Evolutionary conservation across 2,113 vertebrate species (phyloP), one percentile per base, ranked within the genome.

Genomic region (Lanius ludovicianus): DNA sequence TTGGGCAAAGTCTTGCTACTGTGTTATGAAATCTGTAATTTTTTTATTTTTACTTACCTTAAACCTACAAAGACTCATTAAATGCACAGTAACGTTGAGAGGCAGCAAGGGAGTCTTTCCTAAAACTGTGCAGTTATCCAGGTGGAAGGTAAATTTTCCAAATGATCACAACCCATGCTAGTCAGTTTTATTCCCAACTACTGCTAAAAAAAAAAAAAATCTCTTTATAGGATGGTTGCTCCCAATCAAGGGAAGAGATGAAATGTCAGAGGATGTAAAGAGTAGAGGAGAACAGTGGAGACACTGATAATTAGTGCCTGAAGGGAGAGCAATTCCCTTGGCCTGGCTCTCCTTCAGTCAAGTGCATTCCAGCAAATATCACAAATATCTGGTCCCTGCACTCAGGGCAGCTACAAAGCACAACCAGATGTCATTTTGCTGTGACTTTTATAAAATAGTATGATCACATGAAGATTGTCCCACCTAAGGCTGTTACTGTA

Each of bases 261-360:
- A 87, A 93, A 92, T 3, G 2, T 80, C 62, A 73, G 80, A 49
- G 39, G 86, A 92, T 60, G 79, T 75, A 31, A 95, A 76, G 57
- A 93, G 44, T 47, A 33, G 44, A 46, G 84, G 70, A 79, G 52
- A 76, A 42, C 22, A 59, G 74, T 50, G 13, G 50, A 83, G 68
- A 15, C 55, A 27, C 64, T 37, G 55, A 50, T 96, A 98, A 96
- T 97, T 96, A 92, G 64, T 71, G 82, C 95, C 89, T 95, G 92
- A 75, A 84, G 69, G 92, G 89, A 96, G 87, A 88, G 39, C 69
- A 90, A 35, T 94, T 97, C 81, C 94, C 94, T 93, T 77, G 77
- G 89, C 83, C 19, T 57, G 79, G 69, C 53, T 55, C 56, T 94
- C 65, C 16, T 41, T 47, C 83, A 85, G 42, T 60, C 75, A 64